Base-by-base conservation (phyloP, 2,888 invertebrate genomes). In the Cephus pulcher region DNA sequence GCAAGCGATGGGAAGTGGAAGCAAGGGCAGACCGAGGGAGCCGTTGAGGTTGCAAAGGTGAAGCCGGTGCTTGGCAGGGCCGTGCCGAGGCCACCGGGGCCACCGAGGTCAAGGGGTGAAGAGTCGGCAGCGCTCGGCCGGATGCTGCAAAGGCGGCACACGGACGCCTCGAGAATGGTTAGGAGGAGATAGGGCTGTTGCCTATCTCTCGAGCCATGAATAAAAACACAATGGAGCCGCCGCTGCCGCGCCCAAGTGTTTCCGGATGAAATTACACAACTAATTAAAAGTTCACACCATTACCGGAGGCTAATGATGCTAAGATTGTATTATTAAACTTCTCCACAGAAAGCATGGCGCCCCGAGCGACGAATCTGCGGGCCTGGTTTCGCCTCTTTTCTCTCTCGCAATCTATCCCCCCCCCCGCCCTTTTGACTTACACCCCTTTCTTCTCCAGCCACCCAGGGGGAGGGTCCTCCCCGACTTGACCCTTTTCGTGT, bases 231-330 rank as follows among this genome's bases (percentile, higher is more conserved):
- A 89, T 88, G 87, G 88, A 88, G 82, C 78, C 86, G 78, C 81
- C 84, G 84, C 82, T 79, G 84, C 82, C 80, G 40, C 84, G 83
- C 84, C 85, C 88, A 88, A 88, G 89, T 89, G 89, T 89, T 89
- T 88, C 87, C 89, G 87, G 90, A 90, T 89, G 89, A 87, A 90
- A 90, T 89, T 88, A 88, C 87, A 87, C 88, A 90, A 90, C 90
- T 90, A 90, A 91, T 91, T 90, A 90, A 90, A 90, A 90, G 88
- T 91, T 91, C 88, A 90, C 88, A 87, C 89, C 89, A 70, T 88
- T 90, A 90, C 89, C 86, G 85, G 84, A 80, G 85, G 89, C 87
- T 90, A 90, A 91, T 90, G 90, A 90, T 88, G 86, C 89, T 85
- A 88, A 89, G 89, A 89, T 89, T 90, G 89, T 88, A 90, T 90